Percentiles rank a stretch among this genome's conserved stretches.
Conservation (phyloP, 2,113 vertebrate species). For the Bucco capensis region DNA sequence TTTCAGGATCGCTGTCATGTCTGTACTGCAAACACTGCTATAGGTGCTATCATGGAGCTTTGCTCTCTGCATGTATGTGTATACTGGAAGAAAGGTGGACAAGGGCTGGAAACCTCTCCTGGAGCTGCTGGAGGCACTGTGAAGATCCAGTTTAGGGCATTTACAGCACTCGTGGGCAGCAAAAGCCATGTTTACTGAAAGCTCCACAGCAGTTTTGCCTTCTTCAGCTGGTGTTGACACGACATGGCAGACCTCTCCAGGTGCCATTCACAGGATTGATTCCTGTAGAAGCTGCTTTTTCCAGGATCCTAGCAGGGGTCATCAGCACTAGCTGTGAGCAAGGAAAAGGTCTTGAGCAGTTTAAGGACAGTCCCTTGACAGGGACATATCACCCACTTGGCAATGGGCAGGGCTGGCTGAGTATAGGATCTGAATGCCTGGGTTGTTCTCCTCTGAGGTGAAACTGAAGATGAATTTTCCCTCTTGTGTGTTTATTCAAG, state of each 20-base stretch:
- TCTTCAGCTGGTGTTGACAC: background rate
- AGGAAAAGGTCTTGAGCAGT: background rate
- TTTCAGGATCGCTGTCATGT: background rate
- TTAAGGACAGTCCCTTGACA: background rate
- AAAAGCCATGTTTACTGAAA: background rate
- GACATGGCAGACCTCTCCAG: background rate
- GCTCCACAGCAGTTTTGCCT: background rate
- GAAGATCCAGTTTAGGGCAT: background rate
- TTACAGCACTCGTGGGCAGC: background rate
- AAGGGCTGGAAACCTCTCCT: background rate
- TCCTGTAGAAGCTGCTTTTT: background rate
- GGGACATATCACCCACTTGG: fast-evolving
- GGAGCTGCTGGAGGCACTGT: background rate
- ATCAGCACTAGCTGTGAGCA: background rate
- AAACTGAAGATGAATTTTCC: background rate
- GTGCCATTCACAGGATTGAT: background rate
- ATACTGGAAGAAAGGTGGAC: background rate
- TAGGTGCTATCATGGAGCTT: background rate
- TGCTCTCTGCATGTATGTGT: background rate
- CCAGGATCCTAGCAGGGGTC: background rate
- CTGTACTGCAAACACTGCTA: background rate
- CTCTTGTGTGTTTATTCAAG: background rate
- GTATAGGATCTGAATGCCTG: background rate
- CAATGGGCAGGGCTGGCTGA: background rate
- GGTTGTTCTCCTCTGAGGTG: background rate